Conservation (phyloP, 2,797 vertebrate genomes). For the Poeciliopsis presidionis region DNA sequence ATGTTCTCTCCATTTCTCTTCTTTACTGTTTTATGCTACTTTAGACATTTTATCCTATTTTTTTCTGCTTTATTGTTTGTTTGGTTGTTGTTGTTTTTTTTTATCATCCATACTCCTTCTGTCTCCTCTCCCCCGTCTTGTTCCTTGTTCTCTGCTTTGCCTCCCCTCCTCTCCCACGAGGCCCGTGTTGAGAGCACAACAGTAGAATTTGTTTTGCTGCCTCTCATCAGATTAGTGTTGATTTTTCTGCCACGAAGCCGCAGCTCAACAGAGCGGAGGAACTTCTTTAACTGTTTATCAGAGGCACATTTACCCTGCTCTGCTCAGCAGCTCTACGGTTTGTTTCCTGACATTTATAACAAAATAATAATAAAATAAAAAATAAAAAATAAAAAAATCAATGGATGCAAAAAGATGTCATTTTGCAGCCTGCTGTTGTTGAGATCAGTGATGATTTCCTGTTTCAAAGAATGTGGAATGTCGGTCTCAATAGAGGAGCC, state of each 20-base stretch:
- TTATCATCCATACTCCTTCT: constrained; percentile 5
- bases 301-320: constrained; percentile 76
- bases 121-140: background rate
- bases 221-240: constrained; percentile 93
- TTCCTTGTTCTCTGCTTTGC: constrained; percentile 5
- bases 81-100: background rate
- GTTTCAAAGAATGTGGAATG: constrained; percentile 71
- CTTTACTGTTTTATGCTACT: constrained; percentile 11
- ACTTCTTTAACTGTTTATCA: constrained; percentile 88
- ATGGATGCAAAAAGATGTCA: constrained; percentile 73
- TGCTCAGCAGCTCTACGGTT: constrained; percentile 72
- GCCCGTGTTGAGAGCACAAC: constrained; percentile 73
- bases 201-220: constrained; percentile 88
- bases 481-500: constrained; percentile 43
- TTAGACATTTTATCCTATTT: background rate
- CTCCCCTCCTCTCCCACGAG: constrained; percentile 45
- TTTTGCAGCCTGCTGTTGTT: constrained; percentile 73
- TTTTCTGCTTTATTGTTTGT: constrained; percentile 9
- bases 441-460: constrained; percentile 70
- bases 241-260: constrained; percentile 84
- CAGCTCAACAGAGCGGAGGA: constrained; percentile 83
- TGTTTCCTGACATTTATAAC: constrained; percentile 85
- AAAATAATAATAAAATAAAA: constrained; percentile 81
- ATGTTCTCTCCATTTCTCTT: constrained; percentile 6
- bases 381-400: constrained; percentile 80